Conservation (phyloP, 2,888 invertebrate species). For the Chouioia cunea region DNA sequence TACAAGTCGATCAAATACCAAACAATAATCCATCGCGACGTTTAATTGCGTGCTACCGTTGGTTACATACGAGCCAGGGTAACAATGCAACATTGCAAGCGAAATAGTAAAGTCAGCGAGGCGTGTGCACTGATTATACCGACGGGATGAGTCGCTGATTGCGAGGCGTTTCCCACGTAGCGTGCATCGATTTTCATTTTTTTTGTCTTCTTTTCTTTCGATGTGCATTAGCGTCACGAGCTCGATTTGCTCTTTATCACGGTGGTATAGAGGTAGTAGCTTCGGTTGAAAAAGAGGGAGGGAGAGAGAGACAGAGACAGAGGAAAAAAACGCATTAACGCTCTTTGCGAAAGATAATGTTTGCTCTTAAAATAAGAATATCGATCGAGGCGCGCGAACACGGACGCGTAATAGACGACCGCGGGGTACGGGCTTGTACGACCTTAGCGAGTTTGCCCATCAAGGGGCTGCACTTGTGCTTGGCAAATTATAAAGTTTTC, state of each 20-base stretch:
- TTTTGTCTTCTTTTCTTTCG: too few species aligned
- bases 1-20: too few species aligned
- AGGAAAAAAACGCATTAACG: conserved; percentile 22
- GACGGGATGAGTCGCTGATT: conserved; percentile 2
- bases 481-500: conserved; percentile 1
- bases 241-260: too few species aligned
- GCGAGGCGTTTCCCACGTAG: background rate
- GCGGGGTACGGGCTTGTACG: conserved; percentile 17
- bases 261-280: too few species aligned
- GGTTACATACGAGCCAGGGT: too few species aligned
- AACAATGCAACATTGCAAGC: too few species aligned
- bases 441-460: conserved; percentile 17
- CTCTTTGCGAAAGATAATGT: conserved; percentile 25
- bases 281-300: too few species aligned
- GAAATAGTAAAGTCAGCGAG: conserved; percentile 16
- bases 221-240: too few species aligned
- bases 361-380: conserved; percentile 40
- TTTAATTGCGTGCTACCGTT: too few species aligned
- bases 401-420: background rate
- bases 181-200: too few species aligned
- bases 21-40: too few species aligned
- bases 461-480: conserved; percentile 1
- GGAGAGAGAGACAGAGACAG: too few species aligned
- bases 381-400: conserved; percentile 25
- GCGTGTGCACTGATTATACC: conserved; percentile 10